Conservation (phyloP, 2,113 vertebrate genomes). For the Pogonocichla stellata region DNA sequence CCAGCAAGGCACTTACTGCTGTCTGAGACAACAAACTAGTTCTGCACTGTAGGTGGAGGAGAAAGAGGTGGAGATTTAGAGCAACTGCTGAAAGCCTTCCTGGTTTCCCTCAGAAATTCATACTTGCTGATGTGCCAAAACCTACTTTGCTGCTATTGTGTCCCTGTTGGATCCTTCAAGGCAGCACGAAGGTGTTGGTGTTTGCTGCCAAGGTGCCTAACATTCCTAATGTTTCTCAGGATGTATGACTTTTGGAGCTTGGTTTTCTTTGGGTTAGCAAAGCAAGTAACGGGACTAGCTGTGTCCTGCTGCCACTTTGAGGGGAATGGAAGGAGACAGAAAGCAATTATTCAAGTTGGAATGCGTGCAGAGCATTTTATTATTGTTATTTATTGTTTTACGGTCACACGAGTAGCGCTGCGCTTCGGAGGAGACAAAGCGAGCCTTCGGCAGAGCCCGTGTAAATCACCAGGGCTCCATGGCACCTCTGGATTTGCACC, state of each 20-base stretch:
- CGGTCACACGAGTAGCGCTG: background rate
- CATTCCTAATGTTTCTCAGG: background rate
- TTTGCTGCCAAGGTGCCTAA: background rate
- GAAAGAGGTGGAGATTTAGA: background rate
- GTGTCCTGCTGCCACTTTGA: background rate
- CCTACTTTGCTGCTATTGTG: background rate
- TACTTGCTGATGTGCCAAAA: background rate
- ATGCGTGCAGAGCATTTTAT: background rate
- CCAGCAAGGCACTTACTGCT: background rate
- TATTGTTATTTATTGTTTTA: conserved; percentile 40
- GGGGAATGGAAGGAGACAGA: background rate
- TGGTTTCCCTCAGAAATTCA: background rate
- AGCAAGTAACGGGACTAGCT: background rate
- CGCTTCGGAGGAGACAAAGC: background rate
- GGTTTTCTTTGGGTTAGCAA: conserved; percentile 10
- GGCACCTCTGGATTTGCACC: background rate
- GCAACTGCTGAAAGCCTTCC: background rate
- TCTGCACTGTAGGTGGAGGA: background rate
- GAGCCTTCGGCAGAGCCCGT: background rate
- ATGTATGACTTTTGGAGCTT: background rate
- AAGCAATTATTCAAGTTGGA: conserved; percentile 27
- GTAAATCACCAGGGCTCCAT: background rate
- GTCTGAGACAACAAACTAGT: background rate
- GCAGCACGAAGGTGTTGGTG: background rate
- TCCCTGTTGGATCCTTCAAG: background rate